Evolutionary conservation across 2,888 invertebrate genomes (phyloP).

Genomic region (Ctenicera cuprea): DNA sequence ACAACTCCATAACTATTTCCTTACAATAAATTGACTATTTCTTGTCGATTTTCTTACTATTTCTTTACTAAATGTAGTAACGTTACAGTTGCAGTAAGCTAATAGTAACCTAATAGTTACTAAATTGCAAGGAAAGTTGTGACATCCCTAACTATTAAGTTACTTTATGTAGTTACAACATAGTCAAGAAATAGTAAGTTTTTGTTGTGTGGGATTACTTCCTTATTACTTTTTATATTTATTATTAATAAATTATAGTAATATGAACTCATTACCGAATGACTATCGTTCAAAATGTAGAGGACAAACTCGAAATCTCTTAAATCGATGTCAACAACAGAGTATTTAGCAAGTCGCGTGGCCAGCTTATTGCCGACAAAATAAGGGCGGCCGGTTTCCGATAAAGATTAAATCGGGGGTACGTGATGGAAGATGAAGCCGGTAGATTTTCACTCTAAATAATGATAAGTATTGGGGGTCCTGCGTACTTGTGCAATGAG

Average conservation of each 20-base stretch:
- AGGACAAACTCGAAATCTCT: not conserved
- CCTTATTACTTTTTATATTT: not conserved
- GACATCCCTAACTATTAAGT: too few relatives aligned
- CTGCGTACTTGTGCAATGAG: slow-evolving; percentile 6
- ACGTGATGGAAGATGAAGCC: slow-evolving; percentile 54
- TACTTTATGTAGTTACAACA: too few relatives aligned
- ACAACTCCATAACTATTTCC: too few relatives aligned
- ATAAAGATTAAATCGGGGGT: slow-evolving; percentile 50
- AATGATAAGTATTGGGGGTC: slow-evolving; percentile 27
- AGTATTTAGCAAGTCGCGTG: slow-evolving; percentile 57
- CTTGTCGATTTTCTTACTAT: too few relatives aligned
- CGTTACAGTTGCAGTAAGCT: too few relatives aligned
- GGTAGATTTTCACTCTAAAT: slow-evolving; percentile 56
- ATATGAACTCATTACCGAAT: not conserved
- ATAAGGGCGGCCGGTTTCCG: slow-evolving; percentile 32
- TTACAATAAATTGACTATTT: too few relatives aligned
- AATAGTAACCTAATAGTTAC: too few relatives aligned
- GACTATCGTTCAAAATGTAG: not conserved
- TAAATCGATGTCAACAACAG: slow-evolving; percentile 50
- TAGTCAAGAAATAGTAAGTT: too few relatives aligned
- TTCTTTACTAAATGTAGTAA: too few relatives aligned
- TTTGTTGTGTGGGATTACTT: too few relatives aligned
- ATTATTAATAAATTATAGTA: not conserved
- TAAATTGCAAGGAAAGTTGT: too few relatives aligned
- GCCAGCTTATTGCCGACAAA: slow-evolving; percentile 39